These are phyloP conservation scores for Marcusenius ussheri DNA, from an alignment of 2,113 vertebrate genomes.

Conservation along the genomic window DNA sequence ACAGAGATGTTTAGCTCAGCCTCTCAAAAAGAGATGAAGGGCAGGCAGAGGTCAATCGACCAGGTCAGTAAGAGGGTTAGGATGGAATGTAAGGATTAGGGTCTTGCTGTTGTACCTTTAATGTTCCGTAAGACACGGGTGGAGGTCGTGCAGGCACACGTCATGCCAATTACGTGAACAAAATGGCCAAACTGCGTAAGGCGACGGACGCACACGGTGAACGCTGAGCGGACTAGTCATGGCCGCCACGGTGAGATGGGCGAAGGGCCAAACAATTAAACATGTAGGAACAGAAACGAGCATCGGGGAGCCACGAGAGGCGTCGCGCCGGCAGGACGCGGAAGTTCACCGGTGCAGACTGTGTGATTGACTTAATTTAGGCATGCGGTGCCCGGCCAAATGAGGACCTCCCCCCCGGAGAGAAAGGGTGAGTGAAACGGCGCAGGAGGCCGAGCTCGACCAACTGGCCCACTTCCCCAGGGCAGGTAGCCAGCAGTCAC, in stretches of 20 bases:
- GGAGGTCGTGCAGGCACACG: neutral
- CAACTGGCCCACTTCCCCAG: neutral
- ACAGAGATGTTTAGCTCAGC: neutral
- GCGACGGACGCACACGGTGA: neutral
- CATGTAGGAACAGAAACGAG: neutral
- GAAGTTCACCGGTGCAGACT: neutral
- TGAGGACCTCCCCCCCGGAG: neutral
- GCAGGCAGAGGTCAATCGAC: neutral
- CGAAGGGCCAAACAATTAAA: neutral
- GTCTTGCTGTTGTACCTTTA: neutral
- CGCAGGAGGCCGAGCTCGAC: neutral
- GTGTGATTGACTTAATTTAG: neutral
- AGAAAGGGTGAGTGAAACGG: conserved; percentile 18
- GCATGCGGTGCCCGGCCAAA: neutral
- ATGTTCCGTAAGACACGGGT: neutral
- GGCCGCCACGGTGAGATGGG: neutral
- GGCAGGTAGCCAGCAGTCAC: neutral
- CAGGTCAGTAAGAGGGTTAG: neutral
- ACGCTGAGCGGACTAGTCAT: neutral
- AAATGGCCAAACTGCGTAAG: neutral
- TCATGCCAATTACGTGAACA: neutral
- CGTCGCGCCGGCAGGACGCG: too few relatives aligned
- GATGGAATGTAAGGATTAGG: neutral
- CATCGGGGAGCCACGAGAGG: neutral
- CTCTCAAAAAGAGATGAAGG: neutral